A percentile compares a stretch with the other conserved stretches of the same genome.
These are phyloP conservation scores for Phyllostomus hastatus DNA, from an alignment of 2,113 vertebrate genomes.

Conservation along the genomic window DNA sequence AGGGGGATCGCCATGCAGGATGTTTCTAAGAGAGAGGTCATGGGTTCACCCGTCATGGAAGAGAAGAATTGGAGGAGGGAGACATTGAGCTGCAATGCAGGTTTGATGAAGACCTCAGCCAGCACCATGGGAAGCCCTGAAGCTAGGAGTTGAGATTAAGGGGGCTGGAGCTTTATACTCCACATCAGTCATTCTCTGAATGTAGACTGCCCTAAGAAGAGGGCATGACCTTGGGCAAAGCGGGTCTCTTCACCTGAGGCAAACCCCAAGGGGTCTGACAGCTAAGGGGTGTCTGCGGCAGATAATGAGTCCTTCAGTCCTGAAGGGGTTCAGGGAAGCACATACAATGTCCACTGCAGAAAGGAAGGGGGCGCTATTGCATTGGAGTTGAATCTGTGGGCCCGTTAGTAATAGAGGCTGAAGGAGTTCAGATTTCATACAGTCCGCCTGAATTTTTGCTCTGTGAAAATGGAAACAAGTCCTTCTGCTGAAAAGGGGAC, in stretches of 20 bases:
- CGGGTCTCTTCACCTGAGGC: not conserved
- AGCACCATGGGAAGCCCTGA: not conserved
- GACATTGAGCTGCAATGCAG: not conserved
- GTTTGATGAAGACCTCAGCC: not conserved
- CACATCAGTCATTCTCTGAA: not conserved
- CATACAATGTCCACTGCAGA: not conserved
- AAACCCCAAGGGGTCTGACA: not conserved
- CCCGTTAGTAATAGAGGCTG: no score
- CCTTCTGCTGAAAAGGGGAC: not conserved
- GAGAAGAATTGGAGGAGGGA: not conserved
- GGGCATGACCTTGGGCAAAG: not conserved
- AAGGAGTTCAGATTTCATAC: not conserved
- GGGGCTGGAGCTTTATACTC: not conserved
- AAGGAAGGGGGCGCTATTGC: conserved; percentile 41
- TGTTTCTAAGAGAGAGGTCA: not conserved
- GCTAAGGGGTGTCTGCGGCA: not conserved
- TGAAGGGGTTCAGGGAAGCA: not conserved
- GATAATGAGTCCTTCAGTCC: not conserved
- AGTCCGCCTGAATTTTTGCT: not conserved
- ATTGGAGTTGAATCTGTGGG: not conserved
- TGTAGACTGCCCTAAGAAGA: not conserved
- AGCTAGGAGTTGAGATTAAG: not conserved
- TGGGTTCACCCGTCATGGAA: not conserved
- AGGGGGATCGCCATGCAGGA: not conserved
- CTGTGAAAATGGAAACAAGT: not conserved